Percentiles rank a stretch among this genome's conserved stretches.
Conservation (phyloP, 2,888 invertebrate genomes). For the Nephrotoma guestfalica region DNA sequence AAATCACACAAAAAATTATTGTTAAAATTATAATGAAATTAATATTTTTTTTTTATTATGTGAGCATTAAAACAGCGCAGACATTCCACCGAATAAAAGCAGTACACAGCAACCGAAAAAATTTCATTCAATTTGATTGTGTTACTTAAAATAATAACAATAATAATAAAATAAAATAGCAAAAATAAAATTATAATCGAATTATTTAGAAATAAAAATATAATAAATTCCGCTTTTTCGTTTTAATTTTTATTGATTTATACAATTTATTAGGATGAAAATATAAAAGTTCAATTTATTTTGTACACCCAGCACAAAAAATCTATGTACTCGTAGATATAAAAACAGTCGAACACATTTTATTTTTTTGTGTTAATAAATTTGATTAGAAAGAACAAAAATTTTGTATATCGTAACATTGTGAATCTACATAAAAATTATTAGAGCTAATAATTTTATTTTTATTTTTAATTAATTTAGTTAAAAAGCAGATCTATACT, state of each 20-base stretch:
- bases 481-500: background rate
- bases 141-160: background rate
- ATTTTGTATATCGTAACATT: background rate
- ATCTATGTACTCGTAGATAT: background rate
- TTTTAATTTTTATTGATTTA: background rate
- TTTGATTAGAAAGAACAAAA: background rate
- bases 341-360: background rate
- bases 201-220: background rate
- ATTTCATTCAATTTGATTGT: background rate
- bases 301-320: background rate
- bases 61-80: background rate
- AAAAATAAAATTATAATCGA: background rate
- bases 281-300: background rate
- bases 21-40: background rate
- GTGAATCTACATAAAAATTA: background rate
- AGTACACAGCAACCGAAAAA: background rate
- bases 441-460: background rate
- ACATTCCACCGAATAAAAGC: background rate
- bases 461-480: background rate
- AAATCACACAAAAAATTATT: background rate
- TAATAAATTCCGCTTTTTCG: background rate
- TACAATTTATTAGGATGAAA: background rate
- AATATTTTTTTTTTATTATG: background rate
- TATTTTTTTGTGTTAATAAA: background rate
- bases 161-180: background rate